Percentiles rank a stretch among this genome's conserved stretches.
These are phyloP conservation scores for Polydrusus pterygomalis DNA, from an alignment of 2,888 invertebrate species.

Conservation along the genomic window DNA sequence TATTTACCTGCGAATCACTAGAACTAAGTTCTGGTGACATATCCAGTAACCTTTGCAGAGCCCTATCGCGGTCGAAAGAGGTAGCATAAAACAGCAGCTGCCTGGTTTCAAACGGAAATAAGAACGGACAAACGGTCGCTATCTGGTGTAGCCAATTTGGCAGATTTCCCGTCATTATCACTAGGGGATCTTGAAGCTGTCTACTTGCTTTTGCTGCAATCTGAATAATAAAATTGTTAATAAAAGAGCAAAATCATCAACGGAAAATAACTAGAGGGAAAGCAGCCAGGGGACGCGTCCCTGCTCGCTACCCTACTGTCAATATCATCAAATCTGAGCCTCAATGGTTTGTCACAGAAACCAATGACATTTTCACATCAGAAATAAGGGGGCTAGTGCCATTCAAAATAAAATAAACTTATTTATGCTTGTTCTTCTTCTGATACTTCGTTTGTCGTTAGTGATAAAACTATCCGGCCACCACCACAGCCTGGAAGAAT, in stretches of 20 bases:
- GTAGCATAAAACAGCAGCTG: constrained; percentile 97
- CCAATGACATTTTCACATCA: too few relatives aligned
- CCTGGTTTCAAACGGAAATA: constrained; percentile 98
- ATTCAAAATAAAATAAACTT: too few relatives aligned
- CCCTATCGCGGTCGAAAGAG: constrained; percentile 97
- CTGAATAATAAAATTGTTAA: constrained; percentile 15
- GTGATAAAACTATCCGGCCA: too few relatives aligned
- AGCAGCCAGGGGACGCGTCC: too few relatives aligned
- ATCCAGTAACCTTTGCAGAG: constrained; percentile 94
- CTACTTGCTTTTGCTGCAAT: constrained; percentile 97
- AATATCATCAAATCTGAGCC: too few relatives aligned
- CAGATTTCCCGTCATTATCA: constrained; percentile 98
- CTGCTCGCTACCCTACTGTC: too few relatives aligned
- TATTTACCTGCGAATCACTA: constrained; percentile 79
- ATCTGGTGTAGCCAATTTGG: constrained; percentile 89
- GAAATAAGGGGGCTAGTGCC: too few relatives aligned
- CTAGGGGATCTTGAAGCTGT: constrained; percentile 97
- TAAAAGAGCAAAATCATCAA: background rate
- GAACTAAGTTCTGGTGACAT: constrained; percentile 91
- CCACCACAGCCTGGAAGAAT: too few relatives aligned
- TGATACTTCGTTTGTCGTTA: too few relatives aligned
- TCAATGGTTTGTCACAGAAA: too few relatives aligned
- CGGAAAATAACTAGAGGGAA: too few relatives aligned
- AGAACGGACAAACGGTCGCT: constrained; percentile 84
- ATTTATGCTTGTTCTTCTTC: too few relatives aligned